Percentiles rank a stretch among this genome's conserved stretches.
phyloP scores from a whole-genome alignment of 2,113 vertebrate genomes.

The Cavia aperea region DNA sequence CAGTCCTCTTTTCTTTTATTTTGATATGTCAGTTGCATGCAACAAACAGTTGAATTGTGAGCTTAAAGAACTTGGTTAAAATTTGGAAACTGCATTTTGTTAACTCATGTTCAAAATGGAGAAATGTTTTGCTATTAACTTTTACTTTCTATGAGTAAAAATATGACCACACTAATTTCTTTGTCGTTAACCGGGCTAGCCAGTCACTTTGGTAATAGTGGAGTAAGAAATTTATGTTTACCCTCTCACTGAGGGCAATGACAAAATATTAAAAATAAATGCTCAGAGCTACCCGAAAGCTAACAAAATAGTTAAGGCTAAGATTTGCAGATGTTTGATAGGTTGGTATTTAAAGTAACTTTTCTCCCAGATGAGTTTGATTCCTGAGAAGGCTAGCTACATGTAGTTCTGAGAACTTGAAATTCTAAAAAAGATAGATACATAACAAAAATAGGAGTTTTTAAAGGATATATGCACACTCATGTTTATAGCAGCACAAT shows the following conservation, averaged over 20 bases:
- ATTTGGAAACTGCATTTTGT: slow-evolving; percentile 46
- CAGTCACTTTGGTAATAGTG: background rate
- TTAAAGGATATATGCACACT: background rate
- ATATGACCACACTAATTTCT: slow-evolving; percentile 26
- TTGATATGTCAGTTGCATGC: slow-evolving; percentile 53
- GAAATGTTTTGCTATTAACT: slow-evolving; percentile 7
- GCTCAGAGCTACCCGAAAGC: background rate
- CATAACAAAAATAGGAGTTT: background rate
- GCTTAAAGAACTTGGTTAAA: slow-evolving; percentile 35
- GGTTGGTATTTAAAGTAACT: background rate
- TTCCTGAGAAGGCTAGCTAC: background rate
- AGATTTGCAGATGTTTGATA: background rate
- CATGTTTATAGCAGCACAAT: background rate
- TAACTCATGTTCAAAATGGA: background rate
- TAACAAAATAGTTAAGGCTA: background rate
- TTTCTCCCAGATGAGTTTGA: background rate
- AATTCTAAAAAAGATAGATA: slow-evolving; percentile 16
- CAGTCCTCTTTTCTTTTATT: slow-evolving; percentile 36
- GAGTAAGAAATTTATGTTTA: background rate
- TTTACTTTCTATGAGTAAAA: slow-evolving; percentile 18
- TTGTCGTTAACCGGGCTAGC: background rate
- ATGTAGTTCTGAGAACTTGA: background rate
- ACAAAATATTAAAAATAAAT: background rate
- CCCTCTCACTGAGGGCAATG: background rate
- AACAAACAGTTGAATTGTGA: slow-evolving; percentile 54